These are phyloP conservation scores for Autographa gamma DNA, from an alignment of 2,888 invertebrate genomes.

Conservation along the genomic window DNA sequence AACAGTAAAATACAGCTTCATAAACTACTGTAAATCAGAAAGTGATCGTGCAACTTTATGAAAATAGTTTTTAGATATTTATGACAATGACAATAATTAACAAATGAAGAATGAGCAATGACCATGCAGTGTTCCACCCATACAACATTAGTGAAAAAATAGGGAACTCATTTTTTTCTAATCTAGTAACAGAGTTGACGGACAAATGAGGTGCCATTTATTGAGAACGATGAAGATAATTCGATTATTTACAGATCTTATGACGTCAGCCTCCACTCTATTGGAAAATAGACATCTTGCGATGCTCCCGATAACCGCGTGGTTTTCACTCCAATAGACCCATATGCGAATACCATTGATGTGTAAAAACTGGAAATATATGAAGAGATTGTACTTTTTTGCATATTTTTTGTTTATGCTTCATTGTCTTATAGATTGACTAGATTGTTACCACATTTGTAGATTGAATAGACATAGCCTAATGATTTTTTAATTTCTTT, in stretches of 20 bases:
- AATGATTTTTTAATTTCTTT: too few species aligned
- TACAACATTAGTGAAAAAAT: too few species aligned
- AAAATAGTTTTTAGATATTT: too few species aligned
- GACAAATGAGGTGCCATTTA: constrained; percentile 28
- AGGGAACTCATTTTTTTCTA: neutral
- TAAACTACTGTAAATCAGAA: too few species aligned
- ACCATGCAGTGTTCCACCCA: too few species aligned
- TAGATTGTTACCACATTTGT: too few species aligned
- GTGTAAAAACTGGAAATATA: neutral
- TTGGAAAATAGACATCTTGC: constrained; percentile 42
- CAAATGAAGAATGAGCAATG: too few species aligned
- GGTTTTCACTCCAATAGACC: constrained; percentile 16
- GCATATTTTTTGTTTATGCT: neutral
- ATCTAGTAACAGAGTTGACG: constrained; percentile 2
- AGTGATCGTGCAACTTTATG: too few species aligned
- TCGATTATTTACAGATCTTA: constrained; percentile 41
- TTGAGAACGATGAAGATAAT: constrained; percentile 36
- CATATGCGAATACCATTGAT: neutral
- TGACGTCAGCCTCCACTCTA: constrained; percentile 22
- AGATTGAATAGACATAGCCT: too few species aligned
- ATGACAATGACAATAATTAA: too few species aligned
- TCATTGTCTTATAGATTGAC: neutral
- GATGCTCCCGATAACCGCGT: constrained; percentile 13
- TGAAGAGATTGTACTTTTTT: neutral
- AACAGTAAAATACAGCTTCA: too few species aligned